Evolutionary conservation across 2,797 vertebrate species (phyloP).

Genomic region (Chrysolophus pictus): DNA sequence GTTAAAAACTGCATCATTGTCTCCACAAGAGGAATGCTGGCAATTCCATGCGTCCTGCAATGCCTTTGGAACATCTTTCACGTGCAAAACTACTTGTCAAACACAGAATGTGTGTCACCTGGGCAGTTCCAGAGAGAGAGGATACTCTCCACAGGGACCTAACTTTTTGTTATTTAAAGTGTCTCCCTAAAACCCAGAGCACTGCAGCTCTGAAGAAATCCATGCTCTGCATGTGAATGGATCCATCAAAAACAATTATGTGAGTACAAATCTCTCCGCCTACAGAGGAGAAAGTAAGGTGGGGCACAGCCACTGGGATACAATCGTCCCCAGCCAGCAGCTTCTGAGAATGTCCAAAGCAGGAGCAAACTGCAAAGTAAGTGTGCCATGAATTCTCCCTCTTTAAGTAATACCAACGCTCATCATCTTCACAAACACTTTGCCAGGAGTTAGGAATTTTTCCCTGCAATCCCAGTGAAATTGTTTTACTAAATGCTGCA

Average conservation of each 20-base stretch:
- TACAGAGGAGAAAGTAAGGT: background rate
- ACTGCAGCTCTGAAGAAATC: background rate
- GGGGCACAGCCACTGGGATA: background rate
- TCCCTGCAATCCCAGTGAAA: background rate
- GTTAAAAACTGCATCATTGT: background rate
- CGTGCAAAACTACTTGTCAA: background rate
- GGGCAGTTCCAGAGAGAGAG: background rate
- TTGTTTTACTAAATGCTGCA: background rate
- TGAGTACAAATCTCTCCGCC: background rate
- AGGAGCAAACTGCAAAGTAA: background rate
- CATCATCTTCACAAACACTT: background rate
- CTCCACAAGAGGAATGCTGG: background rate
- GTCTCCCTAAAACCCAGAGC: background rate
- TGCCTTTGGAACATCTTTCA: background rate
- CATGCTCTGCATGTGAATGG: background rate
- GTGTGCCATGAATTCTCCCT: background rate
- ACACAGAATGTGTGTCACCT: background rate
- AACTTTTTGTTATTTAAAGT: background rate
- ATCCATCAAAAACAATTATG: background rate
- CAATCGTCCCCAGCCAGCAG: rapidly evolving
- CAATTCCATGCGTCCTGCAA: background rate
- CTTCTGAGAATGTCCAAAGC: background rate
- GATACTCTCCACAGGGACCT: background rate
- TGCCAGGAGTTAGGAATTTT: background rate
- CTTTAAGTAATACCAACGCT: background rate